Conservation (phyloP, 1,140 invertebrate species). For the Planococcus citri region DNA sequence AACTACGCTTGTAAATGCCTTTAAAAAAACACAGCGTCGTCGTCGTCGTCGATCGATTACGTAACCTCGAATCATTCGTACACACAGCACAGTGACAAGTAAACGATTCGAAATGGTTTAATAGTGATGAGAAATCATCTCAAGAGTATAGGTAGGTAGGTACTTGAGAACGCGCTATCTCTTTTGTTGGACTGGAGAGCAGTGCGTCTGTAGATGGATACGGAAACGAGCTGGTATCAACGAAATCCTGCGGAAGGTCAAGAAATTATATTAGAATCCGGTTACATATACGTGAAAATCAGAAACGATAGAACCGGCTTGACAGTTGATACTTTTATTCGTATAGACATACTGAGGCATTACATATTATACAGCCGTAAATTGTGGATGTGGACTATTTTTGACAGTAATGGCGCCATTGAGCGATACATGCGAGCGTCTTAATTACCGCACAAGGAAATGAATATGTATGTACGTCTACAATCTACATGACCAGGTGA, state of each 20-base stretch:
- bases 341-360: too few species aligned
- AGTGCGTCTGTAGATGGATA: not conserved
- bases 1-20: not conserved
- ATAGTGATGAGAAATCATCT: not conserved
- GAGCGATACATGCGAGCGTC: too few species aligned
- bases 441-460: too few species aligned
- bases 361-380: too few species aligned
- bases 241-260: not conserved
- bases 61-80: too few species aligned
- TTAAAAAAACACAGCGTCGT: not conserved
- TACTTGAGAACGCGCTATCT: not conserved
- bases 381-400: too few species aligned
- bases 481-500: too few species aligned
- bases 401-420: too few species aligned
- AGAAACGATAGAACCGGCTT: not conserved
- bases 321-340: too few species aligned
- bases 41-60: not conserved
- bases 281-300: not conserved
- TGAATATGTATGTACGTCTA: too few species aligned
- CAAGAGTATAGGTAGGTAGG: too few species aligned
- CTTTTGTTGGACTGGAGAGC: not conserved
- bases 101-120: not conserved
- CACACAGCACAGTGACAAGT: not conserved
- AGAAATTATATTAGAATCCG: not conserved
- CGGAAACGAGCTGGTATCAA: not conserved